Evolutionary conservation across 2,888 invertebrate species (phyloP), one percentile per base, ranked within the genome.

Genomic region (Scaptomyza tumidula): DNA sequence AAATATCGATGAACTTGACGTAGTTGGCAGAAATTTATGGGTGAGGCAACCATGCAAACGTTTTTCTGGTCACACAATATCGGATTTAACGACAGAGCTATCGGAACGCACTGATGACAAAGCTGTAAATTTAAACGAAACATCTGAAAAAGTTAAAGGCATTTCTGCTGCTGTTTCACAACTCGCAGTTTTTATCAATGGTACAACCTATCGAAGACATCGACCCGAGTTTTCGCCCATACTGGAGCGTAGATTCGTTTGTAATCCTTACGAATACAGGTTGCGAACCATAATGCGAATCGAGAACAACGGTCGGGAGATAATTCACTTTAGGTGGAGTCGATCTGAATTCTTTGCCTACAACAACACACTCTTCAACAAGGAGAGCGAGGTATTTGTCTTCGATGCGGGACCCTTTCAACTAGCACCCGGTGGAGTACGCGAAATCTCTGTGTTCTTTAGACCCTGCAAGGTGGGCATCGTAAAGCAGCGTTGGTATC

Each of bases 401-500:
- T 89, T 90, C n/a, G 78, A 91, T 52, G 60, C 55, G 1, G 46
- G 45, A 0, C 73, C 87, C 0, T 90, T 91, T 60, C 58, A 66
- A 4, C 57, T 90, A 7, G 49, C 60, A 1, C 44, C 79, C 0
- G 86, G 90, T 1, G 84, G 78, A 5, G 11, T 33, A 0, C 72
- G 71, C 0, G 86, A 86, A 3, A 57, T 90, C 0, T 29, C 56
- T 0, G 84, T 90, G 0, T 59, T 81, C 9, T 90, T 78, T 54
- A 81, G 81, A 1, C 91, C 90, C 1, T 62, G 69, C 9, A 70
- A 57, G 2, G 90, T 90, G 7, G 72, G 72, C 39, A 72, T 89
- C 5, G 62, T 77, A 0, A 90, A 90, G 62, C 77, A 83, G 14
- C 77, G 86, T 19, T 91, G 91, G 91, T 24, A 83, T 11, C 71